phyloP scores from a whole-genome alignment of 2,888 invertebrate species.

The Hypselothyrea guttata region DNA sequence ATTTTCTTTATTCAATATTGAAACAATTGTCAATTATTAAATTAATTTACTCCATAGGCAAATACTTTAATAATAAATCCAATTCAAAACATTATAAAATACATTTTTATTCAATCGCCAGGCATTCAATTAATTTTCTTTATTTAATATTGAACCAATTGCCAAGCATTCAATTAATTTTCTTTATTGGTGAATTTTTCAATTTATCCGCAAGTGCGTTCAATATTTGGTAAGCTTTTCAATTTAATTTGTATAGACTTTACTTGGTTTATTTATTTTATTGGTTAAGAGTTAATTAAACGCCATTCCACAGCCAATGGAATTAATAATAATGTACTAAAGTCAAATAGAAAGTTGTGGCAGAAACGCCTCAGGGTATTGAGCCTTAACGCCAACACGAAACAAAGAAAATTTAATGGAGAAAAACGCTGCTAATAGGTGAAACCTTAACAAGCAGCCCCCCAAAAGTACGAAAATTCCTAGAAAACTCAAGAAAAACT shows the following conservation, averaged over 20 bases:
- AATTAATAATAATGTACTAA: conserved; percentile 3
- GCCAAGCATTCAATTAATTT: too few relatives aligned
- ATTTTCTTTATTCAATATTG: neutral
- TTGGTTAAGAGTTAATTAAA: neutral
- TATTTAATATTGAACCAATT: neutral
- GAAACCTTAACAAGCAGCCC: neutral
- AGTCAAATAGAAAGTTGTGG: conserved; percentile 2
- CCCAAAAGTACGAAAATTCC: conserved; percentile 21
- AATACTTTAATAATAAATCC: too few relatives aligned
- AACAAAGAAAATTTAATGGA: conserved; percentile 13
- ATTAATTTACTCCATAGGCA: too few relatives aligned
- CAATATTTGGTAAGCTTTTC: too few relatives aligned
- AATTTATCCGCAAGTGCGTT: too few relatives aligned
- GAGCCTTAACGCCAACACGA: conserved; percentile 1
- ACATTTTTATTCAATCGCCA: too few relatives aligned
- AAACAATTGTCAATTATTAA: too few relatives aligned
- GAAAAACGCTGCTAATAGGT: conserved; percentile 12
- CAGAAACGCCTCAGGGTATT: neutral
- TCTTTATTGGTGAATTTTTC: too few relatives aligned
- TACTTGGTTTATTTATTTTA: neutral
- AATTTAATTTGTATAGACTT: too few relatives aligned
- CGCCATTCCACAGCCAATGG: conserved; percentile 3
- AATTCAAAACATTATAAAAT: too few relatives aligned
- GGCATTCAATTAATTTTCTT: too few relatives aligned
- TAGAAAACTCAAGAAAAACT: conserved; percentile 32